phyloP scores from a whole-genome alignment of 2,797 vertebrate genomes.

The Poeciliopsis turneri region DNA sequence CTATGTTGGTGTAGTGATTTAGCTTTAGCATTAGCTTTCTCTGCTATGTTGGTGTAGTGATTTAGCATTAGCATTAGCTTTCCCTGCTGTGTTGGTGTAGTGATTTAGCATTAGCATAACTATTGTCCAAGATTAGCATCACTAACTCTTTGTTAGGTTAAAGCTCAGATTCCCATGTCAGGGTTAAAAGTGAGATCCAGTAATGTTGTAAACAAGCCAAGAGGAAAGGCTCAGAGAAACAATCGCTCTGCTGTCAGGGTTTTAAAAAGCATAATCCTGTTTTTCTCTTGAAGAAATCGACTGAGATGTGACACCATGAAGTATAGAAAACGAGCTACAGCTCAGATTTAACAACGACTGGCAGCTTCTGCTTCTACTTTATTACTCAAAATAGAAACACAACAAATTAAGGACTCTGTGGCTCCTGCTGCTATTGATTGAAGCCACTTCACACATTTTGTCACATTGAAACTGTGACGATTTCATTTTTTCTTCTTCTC shows the following conservation, averaged over 20 bases:
- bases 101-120: neutral
- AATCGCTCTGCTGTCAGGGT: neutral
- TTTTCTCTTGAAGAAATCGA: neutral
- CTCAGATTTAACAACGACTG: neutral
- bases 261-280: neutral
- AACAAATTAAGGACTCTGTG: constrained; percentile 16
- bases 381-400: constrained; percentile 5
- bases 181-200: neutral
- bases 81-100: too few relatives aligned
- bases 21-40: too few relatives aligned
- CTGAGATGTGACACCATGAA: neutral
- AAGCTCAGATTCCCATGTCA: neutral
- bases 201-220: neutral
- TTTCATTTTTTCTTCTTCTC: constrained; percentile 5
- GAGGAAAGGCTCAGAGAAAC: neutral
- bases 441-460: constrained; percentile 12
- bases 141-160: neutral
- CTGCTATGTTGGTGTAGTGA: too few relatives aligned
- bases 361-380: neutral
- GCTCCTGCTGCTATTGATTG: constrained; percentile 12
- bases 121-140: neutral
- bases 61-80: too few relatives aligned
- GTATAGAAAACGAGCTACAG: too few relatives aligned
- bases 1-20: too few relatives aligned
- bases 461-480: constrained; percentile 9